A percentile compares a stretch with the other conserved stretches of the same genome.
phyloP scores from a whole-genome alignment of 2,113 vertebrate species.

The Dromaius novaehollandiae region DNA sequence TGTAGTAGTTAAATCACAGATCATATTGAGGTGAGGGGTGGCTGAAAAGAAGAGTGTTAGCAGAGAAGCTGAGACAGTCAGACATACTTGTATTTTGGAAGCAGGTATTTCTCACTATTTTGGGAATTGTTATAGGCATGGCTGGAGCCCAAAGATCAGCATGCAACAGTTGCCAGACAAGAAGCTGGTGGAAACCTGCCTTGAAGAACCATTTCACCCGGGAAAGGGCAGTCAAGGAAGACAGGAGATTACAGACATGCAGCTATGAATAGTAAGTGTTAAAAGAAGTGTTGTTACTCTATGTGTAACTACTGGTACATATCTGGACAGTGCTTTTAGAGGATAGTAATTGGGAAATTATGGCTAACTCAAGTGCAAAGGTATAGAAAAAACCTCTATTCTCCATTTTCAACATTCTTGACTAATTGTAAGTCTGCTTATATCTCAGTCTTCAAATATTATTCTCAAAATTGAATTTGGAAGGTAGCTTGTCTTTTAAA shows the following conservation, averaged over 20 bases:
- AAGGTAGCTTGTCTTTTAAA: background rate
- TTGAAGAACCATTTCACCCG: background rate
- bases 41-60: background rate
- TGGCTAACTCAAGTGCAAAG: slow-evolving; percentile 50
- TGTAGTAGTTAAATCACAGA: background rate
- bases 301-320: background rate
- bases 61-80: background rate
- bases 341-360: slow-evolving; percentile 14
- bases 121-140: slow-evolving; percentile 40
- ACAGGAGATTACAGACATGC: background rate
- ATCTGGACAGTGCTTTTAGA: background rate
- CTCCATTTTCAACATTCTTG: background rate
- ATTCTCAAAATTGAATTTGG: background rate
- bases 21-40: background rate
- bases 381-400: slow-evolving; percentile 40
- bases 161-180: background rate
- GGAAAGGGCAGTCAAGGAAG: background rate
- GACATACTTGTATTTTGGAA: background rate
- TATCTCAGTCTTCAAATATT: background rate
- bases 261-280: background rate
- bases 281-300: background rate
- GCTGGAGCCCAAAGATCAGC: background rate
- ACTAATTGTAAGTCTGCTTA: background rate
- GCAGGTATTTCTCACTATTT: slow-evolving; percentile 78
- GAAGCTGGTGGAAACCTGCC: slow-evolving; percentile 20